Evolutionary conservation across 2,113 vertebrate genomes (phyloP).

Genomic region (Thalassoma bifasciatum): DNA sequence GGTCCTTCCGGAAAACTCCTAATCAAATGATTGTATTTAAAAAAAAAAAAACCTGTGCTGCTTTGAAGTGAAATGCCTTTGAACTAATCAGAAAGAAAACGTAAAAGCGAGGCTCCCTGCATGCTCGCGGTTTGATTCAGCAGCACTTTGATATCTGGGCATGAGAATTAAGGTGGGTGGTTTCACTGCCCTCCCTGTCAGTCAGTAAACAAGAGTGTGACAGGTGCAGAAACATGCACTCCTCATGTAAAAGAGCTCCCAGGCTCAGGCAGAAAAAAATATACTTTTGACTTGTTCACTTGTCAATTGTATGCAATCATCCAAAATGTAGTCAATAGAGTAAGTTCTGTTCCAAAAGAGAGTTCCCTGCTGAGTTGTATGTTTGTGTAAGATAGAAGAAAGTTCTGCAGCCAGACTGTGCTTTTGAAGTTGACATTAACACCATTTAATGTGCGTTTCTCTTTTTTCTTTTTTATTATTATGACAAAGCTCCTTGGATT

Average conservation of each 20-base stretch:
- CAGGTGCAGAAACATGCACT: slow-evolving; percentile 27
- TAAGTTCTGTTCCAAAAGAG: no score
- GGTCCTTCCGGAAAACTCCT: slow-evolving; percentile 15
- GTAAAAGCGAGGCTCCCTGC: slow-evolving; percentile 7
- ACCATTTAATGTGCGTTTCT: no score
- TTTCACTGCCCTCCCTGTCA: slow-evolving; percentile 27
- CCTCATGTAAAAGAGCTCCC: slow-evolving; percentile 14
- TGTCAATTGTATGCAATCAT: no score
- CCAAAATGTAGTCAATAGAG: no score
- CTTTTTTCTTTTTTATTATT: no score
- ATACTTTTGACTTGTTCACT: not conserved
- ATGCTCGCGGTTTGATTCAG: slow-evolving; percentile 33
- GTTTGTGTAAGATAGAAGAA: no score
- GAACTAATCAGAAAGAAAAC: slow-evolving; percentile 28
- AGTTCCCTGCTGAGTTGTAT: no score
- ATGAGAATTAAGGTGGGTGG: slow-evolving; percentile 13
- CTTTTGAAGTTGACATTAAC: no score
- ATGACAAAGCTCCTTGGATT: no score
- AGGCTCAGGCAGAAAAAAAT: not conserved
- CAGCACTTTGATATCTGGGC: slow-evolving; percentile 37
- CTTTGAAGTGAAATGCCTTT: slow-evolving; percentile 53
- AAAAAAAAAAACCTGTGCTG: slow-evolving; percentile 15
- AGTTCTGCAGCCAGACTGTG: no score
- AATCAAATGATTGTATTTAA: slow-evolving; percentile 50
- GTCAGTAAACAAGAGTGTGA: slow-evolving; percentile 31